A percentile compares a stretch with the other conserved stretches of the same genome.
These are phyloP conservation scores for Anguilla marmorata DNA, from an alignment of 2,797 vertebrate species.

Conservation along the genomic window DNA sequence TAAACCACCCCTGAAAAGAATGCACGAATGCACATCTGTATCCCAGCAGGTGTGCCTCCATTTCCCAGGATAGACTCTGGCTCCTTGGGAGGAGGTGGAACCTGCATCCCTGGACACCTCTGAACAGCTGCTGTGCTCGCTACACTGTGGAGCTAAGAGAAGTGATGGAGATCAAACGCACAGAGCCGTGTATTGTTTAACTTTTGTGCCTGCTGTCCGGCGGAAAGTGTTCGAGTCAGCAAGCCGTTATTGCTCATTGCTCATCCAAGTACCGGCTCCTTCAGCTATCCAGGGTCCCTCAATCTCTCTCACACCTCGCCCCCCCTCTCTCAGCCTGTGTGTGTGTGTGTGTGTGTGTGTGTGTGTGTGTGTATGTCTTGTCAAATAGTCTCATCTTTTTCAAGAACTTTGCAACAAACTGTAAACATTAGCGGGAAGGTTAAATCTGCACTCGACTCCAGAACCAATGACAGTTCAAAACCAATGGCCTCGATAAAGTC, in stretches of 20 bases:
- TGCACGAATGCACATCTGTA: constrained; percentile 73
- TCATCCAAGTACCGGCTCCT: not conserved
- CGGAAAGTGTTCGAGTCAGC: not conserved
- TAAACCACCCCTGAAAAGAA: constrained; percentile 68
- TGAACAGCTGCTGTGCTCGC: not conserved
- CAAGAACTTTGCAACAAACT: not conserved
- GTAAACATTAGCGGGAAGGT: not conserved
- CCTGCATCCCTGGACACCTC: not conserved
- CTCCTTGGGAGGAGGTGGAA: not conserved
- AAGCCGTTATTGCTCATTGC: constrained; percentile 11
- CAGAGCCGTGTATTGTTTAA: not conserved
- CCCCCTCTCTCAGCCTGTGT: not conserved
- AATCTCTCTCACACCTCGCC: not conserved
- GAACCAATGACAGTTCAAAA: not conserved
- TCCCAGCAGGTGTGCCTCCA: constrained; percentile 70
- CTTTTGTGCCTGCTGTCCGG: constrained; percentile 11
- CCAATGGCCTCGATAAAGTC: not conserved
- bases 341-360: not conserved
- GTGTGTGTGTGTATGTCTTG: not conserved
- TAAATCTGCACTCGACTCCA: not conserved
- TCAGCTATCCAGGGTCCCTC: not conserved
- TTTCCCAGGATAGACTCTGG: constrained; percentile 66
- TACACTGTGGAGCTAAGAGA: not conserved
- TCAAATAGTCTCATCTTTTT: not conserved
- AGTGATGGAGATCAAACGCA: constrained; percentile 1